A percentile compares a stretch with the other conserved stretches of the same genome.
These are phyloP conservation scores for Labrus mixtus DNA, from an alignment of 2,113 vertebrate species.

Conservation along the genomic window DNA sequence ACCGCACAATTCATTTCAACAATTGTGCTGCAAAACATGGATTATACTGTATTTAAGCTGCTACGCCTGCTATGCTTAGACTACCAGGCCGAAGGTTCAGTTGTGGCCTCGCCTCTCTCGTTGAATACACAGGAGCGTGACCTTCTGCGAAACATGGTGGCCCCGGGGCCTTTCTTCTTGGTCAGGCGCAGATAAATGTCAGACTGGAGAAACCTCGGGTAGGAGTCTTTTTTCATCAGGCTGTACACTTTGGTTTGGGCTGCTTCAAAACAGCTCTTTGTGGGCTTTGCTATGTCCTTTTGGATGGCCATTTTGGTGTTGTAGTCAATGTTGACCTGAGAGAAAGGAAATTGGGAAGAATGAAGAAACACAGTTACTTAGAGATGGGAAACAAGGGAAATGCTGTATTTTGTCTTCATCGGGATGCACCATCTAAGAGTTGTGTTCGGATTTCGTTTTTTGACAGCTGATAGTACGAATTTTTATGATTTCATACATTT, in stretches of 20 bases:
- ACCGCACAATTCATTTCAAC: conserved; percentile 14
- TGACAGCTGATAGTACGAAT: too few relatives aligned
- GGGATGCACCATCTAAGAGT: too few relatives aligned
- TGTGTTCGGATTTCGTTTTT: too few relatives aligned
- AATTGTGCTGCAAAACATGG: conserved; percentile 26
- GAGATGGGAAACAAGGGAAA: background rate
- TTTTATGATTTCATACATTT: too few relatives aligned
- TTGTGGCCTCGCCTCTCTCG: conserved; percentile 84
- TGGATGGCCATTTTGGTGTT: conserved; percentile 87
- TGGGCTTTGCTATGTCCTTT: conserved; percentile 86
- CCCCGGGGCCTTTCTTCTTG: conserved; percentile 76
- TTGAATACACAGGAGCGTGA: conserved; percentile 92
- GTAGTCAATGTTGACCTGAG: conserved; percentile 94
- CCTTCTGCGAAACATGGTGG: conserved; percentile 85
- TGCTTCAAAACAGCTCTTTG: conserved; percentile 84
- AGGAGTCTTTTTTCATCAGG: conserved; percentile 97
- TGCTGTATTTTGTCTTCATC: too few relatives aligned
- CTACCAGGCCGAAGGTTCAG: conserved; percentile 81
- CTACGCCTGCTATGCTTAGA: background rate
- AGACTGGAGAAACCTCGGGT: conserved; percentile 91
- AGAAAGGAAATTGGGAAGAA: background rate
- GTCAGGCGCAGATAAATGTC: conserved; percentile 87
- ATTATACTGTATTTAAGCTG: conserved; percentile 17
- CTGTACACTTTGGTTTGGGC: conserved; percentile 90
- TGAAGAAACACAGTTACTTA: background rate